phyloP scores from a whole-genome alignment of 1,140 invertebrate species.

The Nasonia giraulti region DNA sequence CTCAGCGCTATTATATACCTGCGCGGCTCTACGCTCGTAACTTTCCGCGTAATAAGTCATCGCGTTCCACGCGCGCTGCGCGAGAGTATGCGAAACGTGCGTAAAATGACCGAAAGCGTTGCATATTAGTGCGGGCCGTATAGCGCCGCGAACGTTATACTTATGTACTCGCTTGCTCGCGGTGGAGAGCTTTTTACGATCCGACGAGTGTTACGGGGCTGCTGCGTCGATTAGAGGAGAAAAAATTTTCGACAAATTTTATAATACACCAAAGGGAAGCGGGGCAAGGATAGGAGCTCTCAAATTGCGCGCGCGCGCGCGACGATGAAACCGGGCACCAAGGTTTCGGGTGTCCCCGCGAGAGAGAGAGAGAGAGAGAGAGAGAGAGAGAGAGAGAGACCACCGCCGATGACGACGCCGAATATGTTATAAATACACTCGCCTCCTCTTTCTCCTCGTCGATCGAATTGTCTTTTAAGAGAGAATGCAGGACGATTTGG shows the following conservation, averaged over 20 bases:
- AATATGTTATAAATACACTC: slow-evolving; percentile 39
- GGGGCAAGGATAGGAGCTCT: slow-evolving; percentile 60
- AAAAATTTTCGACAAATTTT: no score
- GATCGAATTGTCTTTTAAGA: slow-evolving; percentile 8
- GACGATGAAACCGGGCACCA: slow-evolving; percentile 71
- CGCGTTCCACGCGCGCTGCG: not conserved
- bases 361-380: no score
- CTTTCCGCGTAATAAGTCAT: slow-evolving; percentile 58
- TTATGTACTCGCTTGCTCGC: no score
- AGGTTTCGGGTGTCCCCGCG: slow-evolving; percentile 69
- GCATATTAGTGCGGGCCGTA: not conserved
- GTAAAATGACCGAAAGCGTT: slow-evolving; percentile 2
- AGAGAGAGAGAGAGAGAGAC: slow-evolving; percentile 47
- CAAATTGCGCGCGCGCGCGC: slow-evolving; percentile 68
- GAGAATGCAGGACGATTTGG: no score
- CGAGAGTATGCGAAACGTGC: not conserved
- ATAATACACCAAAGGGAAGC: not conserved
- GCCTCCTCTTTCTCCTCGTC: slow-evolving; percentile 27
- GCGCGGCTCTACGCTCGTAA: slow-evolving; percentile 55
- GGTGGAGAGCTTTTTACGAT: not conserved
- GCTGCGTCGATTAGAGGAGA: no score
- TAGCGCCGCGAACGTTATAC: not conserved
- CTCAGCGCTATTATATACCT: slow-evolving; percentile 46
- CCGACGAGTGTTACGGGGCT: not conserved
- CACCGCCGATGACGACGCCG: slow-evolving; percentile 55